Conservation (phyloP, 1,140 invertebrate species). For the Atta colombica region DNA sequence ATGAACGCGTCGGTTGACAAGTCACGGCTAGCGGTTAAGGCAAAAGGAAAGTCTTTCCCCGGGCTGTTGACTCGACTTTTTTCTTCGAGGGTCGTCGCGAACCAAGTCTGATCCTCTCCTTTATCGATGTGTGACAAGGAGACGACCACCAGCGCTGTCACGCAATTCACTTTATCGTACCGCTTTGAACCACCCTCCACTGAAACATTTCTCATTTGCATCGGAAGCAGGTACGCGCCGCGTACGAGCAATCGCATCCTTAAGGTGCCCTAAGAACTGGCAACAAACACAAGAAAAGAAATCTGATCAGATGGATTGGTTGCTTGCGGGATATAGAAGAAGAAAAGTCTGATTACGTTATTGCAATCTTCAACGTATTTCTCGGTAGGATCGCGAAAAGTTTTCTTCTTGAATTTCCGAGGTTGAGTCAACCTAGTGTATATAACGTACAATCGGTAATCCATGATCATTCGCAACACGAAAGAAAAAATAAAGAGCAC, state of each 20-base stretch:
- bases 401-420: constrained; percentile 69
- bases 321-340: not conserved
- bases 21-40: constrained; percentile 23
- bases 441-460: constrained; percentile 57
- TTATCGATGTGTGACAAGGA: constrained; percentile 35
- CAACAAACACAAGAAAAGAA: constrained; percentile 15
- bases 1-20: constrained; percentile 74
- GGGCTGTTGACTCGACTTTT: constrained; percentile 26
- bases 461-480: not conserved
- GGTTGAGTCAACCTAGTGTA: constrained; percentile 55
- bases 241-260: constrained; percentile 44
- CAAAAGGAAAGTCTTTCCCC: constrained; percentile 28
- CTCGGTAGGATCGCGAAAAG: constrained; percentile 28
- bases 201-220: constrained; percentile 73
- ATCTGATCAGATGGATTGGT: not conserved
- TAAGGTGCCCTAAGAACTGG: not conserved
- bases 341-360: constrained; percentile 67
- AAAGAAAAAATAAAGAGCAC: constrained; percentile 34
- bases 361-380: constrained; percentile 55
- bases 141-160: constrained; percentile 70
- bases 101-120: constrained; percentile 13
- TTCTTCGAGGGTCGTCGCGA: constrained; percentile 16
- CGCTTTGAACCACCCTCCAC: constrained; percentile 77
- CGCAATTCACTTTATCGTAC: constrained; percentile 82
- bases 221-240: constrained; percentile 21